Evolutionary conservation across 2,113 vertebrate species (phyloP), one percentile per base, ranked within the genome.

Genomic region (Vireo altiloquus): DNA sequence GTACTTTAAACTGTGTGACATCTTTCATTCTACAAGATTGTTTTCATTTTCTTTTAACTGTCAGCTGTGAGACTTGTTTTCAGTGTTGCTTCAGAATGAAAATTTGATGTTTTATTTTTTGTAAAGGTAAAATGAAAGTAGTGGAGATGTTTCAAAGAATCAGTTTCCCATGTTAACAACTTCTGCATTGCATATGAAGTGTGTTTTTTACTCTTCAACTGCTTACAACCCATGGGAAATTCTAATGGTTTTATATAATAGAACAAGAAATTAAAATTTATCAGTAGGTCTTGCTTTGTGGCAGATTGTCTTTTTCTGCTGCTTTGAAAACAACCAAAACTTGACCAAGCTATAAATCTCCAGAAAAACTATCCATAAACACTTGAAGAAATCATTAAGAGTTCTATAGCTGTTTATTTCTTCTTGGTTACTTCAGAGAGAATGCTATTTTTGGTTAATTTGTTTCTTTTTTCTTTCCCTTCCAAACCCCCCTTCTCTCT

Each of bases 361-460:
- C 44, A 1, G 50, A 90, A 93, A 93, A 87, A 76, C 53, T 95
- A 25, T 89, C 90, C 47, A 19, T 83, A 89, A 92, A 82, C 79
- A 68, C n/a, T 91, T 72, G 49, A 71, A 74, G 47, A 90, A 60
- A 71, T 91, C 12, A 23, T 90, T 89, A 64, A 64, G 40, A 63
- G 19, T 83, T 83, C 0, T 4, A 22, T 30, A 66, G 46, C 30
- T 90, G 10, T 54, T 80, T 82, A 11, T 79, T 83, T 27, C 6
- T 79, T 49, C 44, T n/a, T 69, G 20, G 13, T 78, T 81, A 20
- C 37, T 65, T 90, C 56, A 40, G 8, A 9, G 20, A 57, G 13
- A 44, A 17, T 78, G 10, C 4, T 80, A 9, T 31, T 71, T 30
- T 79, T 53, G 20, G 19, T 31, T 76, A 24, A 13, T 50, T 39